These are phyloP conservation scores for Drosophila kurseongensis DNA, from an alignment of 1,140 invertebrate genomes.

Conservation along the genomic window DNA sequence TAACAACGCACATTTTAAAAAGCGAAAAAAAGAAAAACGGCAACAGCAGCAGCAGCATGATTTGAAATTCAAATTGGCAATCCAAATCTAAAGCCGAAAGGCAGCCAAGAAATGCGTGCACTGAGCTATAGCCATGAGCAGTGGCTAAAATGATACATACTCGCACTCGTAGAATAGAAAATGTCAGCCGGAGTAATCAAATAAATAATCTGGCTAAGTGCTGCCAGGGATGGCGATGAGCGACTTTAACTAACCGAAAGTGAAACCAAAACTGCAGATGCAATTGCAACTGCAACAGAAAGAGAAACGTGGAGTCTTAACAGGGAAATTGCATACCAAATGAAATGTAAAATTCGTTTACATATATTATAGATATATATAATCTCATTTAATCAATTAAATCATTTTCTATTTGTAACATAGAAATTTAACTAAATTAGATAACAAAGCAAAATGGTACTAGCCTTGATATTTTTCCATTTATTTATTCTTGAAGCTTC, in stretches of 20 bases:
- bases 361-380: background rate
- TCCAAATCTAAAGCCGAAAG: slow-evolving; percentile 51
- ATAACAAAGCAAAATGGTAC: no score
- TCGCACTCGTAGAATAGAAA: slow-evolving; percentile 59
- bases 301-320: slow-evolving; percentile 3
- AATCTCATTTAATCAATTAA: background rate
- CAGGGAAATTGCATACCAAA: background rate
- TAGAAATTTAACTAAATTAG: no score
- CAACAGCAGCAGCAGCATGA: slow-evolving; percentile 44
- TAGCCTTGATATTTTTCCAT: no score
- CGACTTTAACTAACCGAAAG: background rate
- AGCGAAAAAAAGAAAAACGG: slow-evolving; percentile 17
- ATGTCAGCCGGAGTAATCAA: slow-evolving; percentile 74
- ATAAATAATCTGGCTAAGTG: slow-evolving; percentile 61
- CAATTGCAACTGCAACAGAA: slow-evolving; percentile 2
- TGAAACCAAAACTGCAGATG: slow-evolving; percentile 6
- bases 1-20: slow-evolving; percentile 79
- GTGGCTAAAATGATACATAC: slow-evolving; percentile 67
- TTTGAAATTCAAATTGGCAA: slow-evolving; percentile 81
- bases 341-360: background rate
- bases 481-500: no score
- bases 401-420: no score
- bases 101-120: slow-evolving; percentile 76
- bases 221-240: slow-evolving; percentile 53
- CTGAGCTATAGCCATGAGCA: slow-evolving; percentile 62